Conservation (phyloP, 2,113 vertebrate genomes). For the Alexandromys fortis region DNA sequence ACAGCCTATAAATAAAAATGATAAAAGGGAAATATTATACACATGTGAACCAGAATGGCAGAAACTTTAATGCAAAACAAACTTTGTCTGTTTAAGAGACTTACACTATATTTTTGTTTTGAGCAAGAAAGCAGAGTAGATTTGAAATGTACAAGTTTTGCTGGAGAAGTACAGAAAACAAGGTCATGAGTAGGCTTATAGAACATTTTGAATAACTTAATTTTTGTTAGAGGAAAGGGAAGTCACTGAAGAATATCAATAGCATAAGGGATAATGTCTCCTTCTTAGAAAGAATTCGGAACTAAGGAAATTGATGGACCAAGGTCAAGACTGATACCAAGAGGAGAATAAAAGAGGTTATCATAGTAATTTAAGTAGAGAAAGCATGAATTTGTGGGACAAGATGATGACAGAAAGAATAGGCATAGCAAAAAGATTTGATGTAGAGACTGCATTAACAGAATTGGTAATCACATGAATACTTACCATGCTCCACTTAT, state of each 20-base stretch:
- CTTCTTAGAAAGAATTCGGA: neutral
- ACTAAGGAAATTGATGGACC: neutral
- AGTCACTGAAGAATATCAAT: neutral
- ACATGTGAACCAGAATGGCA: neutral
- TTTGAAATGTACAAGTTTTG: neutral
- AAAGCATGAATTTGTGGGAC: neutral
- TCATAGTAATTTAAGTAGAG: neutral
- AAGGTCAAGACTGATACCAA: neutral
- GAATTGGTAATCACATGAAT: neutral
- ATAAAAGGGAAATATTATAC: neutral
- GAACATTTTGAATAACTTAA: neutral
- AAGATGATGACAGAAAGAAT: neutral
- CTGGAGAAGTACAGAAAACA: neutral
- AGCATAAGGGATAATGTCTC: neutral
- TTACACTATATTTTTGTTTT: neutral
- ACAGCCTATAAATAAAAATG: neutral
- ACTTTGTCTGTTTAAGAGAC: neutral
- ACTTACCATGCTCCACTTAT: neutral
- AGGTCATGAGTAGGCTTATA: neutral
- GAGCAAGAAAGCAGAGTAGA: neutral
- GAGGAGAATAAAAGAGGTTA: neutral
- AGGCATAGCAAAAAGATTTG: neutral
- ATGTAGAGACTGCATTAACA: neutral
- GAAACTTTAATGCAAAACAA: neutral
- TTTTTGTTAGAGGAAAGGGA: neutral